These are phyloP conservation scores for Serinus canaria DNA, from an alignment of 2,113 vertebrate genomes.

Conservation along the genomic window DNA sequence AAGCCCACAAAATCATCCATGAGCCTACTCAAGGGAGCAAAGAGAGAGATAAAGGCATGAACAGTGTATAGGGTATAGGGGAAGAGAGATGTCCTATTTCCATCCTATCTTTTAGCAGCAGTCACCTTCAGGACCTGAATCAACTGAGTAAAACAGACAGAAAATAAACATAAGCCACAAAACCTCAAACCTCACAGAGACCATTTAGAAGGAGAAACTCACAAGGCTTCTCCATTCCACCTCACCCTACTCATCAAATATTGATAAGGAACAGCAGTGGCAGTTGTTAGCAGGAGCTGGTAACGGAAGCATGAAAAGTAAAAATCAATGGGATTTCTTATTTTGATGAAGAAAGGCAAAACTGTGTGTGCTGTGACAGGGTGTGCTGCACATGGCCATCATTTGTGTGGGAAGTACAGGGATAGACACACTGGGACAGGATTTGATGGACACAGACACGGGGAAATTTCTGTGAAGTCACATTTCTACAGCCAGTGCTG, in stretches of 20 bases:
- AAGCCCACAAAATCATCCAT: neutral
- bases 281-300: slow-evolving; percentile 47
- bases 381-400: neutral
- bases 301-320: slow-evolving; percentile 44
- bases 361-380: neutral
- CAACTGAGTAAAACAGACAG: slow-evolving; percentile 4
- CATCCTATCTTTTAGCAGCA: neutral
- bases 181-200: slow-evolving; percentile 62
- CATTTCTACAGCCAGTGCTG: neutral
- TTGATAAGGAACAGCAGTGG: slow-evolving; percentile 53
- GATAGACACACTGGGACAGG: neutral
- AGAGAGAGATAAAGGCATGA: neutral
- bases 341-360: neutral
- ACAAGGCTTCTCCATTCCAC: slow-evolving; percentile 45
- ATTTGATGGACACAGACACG: neutral
- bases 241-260: slow-evolving; percentile 68
- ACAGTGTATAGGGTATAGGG: rapidly evolving
- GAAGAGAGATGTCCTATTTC: neutral
- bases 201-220: slow-evolving; percentile 58
- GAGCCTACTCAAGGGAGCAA: neutral
- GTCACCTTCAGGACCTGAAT: slow-evolving; percentile 41
- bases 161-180: slow-evolving; percentile 57
- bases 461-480: neutral
- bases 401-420: neutral
- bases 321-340: slow-evolving; percentile 58